phyloP scores from a whole-genome alignment of 2,888 invertebrate species.

The Acrocyrtus sp. region DNA sequence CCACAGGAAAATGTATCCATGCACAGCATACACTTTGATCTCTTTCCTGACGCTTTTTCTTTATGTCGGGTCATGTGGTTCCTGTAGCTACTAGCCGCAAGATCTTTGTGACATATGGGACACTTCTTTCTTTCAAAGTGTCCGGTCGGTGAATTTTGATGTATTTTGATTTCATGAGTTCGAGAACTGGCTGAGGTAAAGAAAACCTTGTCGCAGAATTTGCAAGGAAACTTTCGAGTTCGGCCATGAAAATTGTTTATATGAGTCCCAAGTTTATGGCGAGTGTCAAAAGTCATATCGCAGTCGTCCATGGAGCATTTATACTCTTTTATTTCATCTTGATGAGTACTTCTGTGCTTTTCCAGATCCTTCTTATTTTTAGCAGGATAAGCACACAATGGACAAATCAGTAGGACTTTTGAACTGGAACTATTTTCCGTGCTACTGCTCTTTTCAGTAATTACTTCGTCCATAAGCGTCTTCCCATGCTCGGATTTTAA shows the following conservation, averaged over 20 bases:
- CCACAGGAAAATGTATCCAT: slow-evolving; percentile 3
- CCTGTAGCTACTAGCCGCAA: background rate
- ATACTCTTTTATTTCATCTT: background rate
- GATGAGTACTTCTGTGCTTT: slow-evolving; percentile 7
- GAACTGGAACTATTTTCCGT: too few relatives aligned
- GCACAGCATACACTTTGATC: slow-evolving; percentile 20
- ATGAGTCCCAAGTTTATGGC: background rate
- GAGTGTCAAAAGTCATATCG: background rate
- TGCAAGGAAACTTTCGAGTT: slow-evolving; percentile 8
- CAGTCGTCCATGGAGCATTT: background rate
- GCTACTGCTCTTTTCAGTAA: background rate
- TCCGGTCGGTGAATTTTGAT: slow-evolving; percentile 1
- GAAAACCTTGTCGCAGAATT: slow-evolving; percentile 11
- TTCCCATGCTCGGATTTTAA: slow-evolving; percentile 20
- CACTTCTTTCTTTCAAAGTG: slow-evolving; percentile 18
- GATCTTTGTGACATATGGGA: slow-evolving; percentile 10
- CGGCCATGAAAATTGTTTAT: slow-evolving; percentile 2
- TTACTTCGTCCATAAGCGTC: slow-evolving; percentile 7
- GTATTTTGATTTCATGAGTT: slow-evolving; percentile 15
- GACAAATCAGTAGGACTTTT: slow-evolving; percentile 25
- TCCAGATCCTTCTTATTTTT: slow-evolving; percentile 20
- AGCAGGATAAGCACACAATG: slow-evolving; percentile 26
- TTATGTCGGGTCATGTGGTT: slow-evolving; percentile 12
- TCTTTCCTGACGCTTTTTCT: slow-evolving; percentile 3
- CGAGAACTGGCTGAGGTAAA: background rate